Base-by-base conservation (phyloP, 2,113 vertebrate species). In the Zosterops hypoxanthus region DNA sequence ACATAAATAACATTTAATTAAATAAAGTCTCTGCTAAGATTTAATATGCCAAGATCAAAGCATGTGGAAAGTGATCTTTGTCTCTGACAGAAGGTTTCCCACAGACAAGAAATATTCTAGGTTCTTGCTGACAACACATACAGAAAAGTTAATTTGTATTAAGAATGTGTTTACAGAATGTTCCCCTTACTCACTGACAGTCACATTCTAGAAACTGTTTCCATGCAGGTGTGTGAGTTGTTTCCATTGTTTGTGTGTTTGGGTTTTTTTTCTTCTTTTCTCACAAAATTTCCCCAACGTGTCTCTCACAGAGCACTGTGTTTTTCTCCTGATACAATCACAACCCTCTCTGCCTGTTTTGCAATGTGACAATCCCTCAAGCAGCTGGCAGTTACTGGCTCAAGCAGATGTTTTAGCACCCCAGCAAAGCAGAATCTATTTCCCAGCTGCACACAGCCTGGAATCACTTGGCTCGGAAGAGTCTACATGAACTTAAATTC, bases 41-140 rank as follows among this genome's bases (percentile, higher is more conserved):
- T 81, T 93, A 93, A 90, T 95, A 95, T 78, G 56, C 82, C 46
- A 88, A 94, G 88, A 96, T 95, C 90, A 94, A 97, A 96, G 96
- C 90, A 61, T 65, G 57, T 83, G 60, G 82, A 81, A 92, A 92
- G 49, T 65, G 76, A 96, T 96, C 92, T 92, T 96, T 93, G 93
- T 94, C 93, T 95, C 95, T 96, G 90, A 90, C 88, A 78, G 65
- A 75, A 92, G 57, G 57, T 93, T 97, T 96, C 93, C 86, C 93
- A 96, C 90, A 92, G 94, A 93, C 71, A 71, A 91, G 64, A 80
- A 94, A 44, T 79, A 71, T 86, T 84, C 91, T 89, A n/a, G n/a
- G 33, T 84, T 91, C 86, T 90, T 82, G 81, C 86, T 88, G 86
- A 86, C 83, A 52, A 28, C 76, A 86, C 28, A 25, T 14, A n/a